These are phyloP conservation scores for Gerris lacustris DNA, from an alignment of 2,888 invertebrate genomes.

Conservation along the genomic window DNA sequence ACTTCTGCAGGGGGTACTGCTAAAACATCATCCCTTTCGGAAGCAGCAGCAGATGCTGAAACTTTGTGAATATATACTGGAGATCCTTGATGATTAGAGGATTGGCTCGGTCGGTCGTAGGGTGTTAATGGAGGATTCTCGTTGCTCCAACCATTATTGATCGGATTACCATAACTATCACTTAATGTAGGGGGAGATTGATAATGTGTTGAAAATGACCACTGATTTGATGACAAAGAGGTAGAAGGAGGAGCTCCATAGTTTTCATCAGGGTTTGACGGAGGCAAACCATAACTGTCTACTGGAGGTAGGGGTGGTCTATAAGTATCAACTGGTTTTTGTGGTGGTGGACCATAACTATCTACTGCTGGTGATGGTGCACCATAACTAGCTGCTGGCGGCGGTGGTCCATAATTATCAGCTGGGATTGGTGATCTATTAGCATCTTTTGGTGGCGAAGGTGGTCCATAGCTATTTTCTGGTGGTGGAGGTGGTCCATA, in stretches of 20 bases:
- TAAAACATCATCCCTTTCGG: too few relatives aligned
- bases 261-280: not conserved
- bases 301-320: too few relatives aligned
- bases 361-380: too few relatives aligned
- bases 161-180: not conserved
- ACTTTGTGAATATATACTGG: not conserved
- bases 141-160: not conserved
- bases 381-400: not conserved
- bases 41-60: too few relatives aligned
- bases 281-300: not conserved
- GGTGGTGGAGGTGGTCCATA: too few relatives aligned
- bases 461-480: too few relatives aligned
- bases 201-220: too few relatives aligned
- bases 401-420: conserved; percentile 32
- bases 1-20: too few relatives aligned
- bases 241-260: not conserved
- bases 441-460: not conserved
- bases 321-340: too few relatives aligned
- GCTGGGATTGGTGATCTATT: conserved; percentile 27
- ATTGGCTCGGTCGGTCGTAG: not conserved
- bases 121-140: not conserved
- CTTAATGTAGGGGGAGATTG: too few relatives aligned
- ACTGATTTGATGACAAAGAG: too few relatives aligned
- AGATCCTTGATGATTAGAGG: not conserved
- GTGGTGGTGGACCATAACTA: too few relatives aligned